Base-by-base conservation (phyloP, 2,888 invertebrate species). In the Athalia circularis region DNA sequence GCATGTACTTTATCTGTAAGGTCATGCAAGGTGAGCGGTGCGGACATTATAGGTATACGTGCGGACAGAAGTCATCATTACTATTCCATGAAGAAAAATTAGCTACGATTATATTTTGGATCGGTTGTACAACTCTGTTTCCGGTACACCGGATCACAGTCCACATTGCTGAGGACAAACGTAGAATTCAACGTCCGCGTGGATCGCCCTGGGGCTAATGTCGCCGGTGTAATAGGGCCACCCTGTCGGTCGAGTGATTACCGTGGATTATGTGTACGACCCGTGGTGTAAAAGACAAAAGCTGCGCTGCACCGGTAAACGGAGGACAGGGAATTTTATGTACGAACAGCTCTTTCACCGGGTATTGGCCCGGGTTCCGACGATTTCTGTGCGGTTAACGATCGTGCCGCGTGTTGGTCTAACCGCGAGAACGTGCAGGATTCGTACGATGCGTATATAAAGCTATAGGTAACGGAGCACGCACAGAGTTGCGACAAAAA, bases 211-310 rank as follows among this genome's bases (percentile, higher is more conserved):
- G 70, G 67, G 80, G 79, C 80, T 80, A 80, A 83, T 80, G 79
- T 64, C 76, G 79, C 80, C 79, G 80, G 48, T 82, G 83, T 80
- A 83, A 85, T 83, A 83, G 80, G 70, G 76, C 79, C 81, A 82
- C 83, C 75, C 75, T 75, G 75, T 43, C 50, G 45, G 72, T 72
- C 47, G 59, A 13, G 47, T 59, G 29, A 29, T 29, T 29, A 29
- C 29, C 29, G 29, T 29, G 29, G 29, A 29, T 29, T 29, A 29
- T 2, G 1, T 29, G 29, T 29, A 29, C 29, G 29, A 29, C 29
- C 29, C 29, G 29, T 29, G 29, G 29, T 29, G 29, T 29, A 29
- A 29, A 4, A 29, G 62, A n/a, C 13, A 7, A n/a, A 62, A 62
- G 4, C 4, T 3, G 13, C 8, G 4, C 62, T 8, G 13, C 4